phyloP scores from a whole-genome alignment of 2,888 invertebrate genomes.

The Drepanosiphum platanoidis region DNA sequence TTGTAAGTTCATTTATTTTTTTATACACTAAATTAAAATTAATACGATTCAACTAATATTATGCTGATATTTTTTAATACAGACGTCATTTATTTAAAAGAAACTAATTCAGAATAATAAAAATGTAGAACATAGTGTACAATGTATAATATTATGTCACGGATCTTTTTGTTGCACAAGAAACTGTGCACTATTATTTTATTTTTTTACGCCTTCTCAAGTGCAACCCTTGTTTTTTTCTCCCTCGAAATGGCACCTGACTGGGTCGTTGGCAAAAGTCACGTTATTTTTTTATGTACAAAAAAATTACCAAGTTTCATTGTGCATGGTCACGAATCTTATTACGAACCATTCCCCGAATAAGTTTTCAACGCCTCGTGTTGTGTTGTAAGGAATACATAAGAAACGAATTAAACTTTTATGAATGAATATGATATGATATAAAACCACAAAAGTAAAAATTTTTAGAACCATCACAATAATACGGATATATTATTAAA shows the following conservation, averaged over 20 bases:
- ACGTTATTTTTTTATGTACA: constrained; percentile 44
- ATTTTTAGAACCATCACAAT: not conserved
- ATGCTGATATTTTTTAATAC: not conserved
- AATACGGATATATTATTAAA: not conserved
- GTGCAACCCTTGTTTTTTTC: constrained; percentile 46
- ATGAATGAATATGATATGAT: not conserved
- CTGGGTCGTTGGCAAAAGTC: constrained; percentile 45
- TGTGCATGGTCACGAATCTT: constrained; percentile 48
- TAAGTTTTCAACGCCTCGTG: constrained; percentile 9
- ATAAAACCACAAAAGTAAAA: not conserved
- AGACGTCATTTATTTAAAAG: not conserved
- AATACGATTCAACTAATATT: not conserved
- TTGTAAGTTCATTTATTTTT: no score
- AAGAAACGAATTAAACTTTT: constrained; percentile 1
- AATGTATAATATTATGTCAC: constrained; percentile 25
- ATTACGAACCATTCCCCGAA: not conserved
- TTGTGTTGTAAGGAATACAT: not conserved
- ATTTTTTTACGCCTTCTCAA: constrained; percentile 45
- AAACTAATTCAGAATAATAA: constrained; percentile 8
- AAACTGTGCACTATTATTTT: constrained; percentile 39
- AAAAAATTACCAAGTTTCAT: constrained; percentile 27
- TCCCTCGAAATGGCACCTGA: constrained; percentile 18
- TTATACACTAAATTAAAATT: not conserved
- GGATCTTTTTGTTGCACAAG: constrained; percentile 26
- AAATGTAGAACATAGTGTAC: not conserved